phyloP scores from a whole-genome alignment of 2,113 vertebrate species.

The Pseudorhombus dupliciocellatus region DNA sequence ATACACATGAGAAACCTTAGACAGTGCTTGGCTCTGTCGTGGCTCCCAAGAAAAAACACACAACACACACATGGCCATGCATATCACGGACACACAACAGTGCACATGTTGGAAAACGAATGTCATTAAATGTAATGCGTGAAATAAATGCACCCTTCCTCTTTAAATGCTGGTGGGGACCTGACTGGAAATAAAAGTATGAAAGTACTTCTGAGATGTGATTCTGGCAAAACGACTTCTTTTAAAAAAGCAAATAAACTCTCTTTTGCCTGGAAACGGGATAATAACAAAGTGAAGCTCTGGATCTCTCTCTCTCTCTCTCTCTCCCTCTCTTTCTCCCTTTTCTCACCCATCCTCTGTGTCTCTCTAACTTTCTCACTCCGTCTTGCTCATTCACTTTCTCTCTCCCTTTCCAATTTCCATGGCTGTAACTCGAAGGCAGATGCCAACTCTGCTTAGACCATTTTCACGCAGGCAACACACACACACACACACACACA shows the following conservation, averaged over 20 bases:
- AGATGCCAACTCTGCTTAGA: constrained; percentile 60
- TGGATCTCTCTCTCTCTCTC: neutral
- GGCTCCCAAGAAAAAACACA: constrained; percentile 12
- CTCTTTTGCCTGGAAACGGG: constrained; percentile 36
- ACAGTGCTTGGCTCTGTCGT: constrained; percentile 51
- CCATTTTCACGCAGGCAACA: constrained; percentile 22
- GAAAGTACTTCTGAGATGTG: neutral
- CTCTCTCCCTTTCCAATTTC: constrained; percentile 52
- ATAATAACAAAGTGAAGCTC: constrained; percentile 20
- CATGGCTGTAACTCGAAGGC: constrained; percentile 53
- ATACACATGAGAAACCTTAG: constrained; percentile 33
- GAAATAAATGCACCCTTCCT: neutral
- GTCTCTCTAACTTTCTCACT: constrained; percentile 26
- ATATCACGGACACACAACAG: constrained; percentile 7
- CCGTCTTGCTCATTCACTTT: constrained; percentile 46
- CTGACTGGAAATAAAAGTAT: neutral
- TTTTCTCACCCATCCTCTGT: constrained; percentile 13
- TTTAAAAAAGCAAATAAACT: neutral
- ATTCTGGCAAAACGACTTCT: neutral
- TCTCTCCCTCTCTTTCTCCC: constrained; percentile 11
- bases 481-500: constrained; percentile 35
- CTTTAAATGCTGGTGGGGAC: neutral
- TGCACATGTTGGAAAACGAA: neutral
- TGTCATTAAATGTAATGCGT: neutral
- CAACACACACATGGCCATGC: constrained; percentile 10